Conservation (phyloP, 2,888 invertebrate species). For the Acronicta leporina region DNA sequence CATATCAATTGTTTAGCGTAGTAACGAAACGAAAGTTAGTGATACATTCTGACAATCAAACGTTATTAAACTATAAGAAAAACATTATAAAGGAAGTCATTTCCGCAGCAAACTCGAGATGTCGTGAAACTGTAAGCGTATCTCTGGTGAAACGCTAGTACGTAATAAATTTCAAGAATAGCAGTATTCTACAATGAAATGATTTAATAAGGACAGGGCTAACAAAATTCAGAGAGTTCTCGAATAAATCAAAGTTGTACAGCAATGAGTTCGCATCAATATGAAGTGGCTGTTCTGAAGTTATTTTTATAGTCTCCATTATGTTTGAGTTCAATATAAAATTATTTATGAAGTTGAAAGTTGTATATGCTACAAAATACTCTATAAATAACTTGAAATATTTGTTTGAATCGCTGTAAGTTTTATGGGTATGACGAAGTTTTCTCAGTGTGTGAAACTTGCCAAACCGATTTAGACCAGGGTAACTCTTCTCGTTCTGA, state of each 20-base stretch:
- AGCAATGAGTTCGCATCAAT: slow-evolving; percentile 32
- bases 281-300: slow-evolving; percentile 43
- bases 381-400: slow-evolving; percentile 27
- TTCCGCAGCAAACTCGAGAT: slow-evolving; percentile 10
- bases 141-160: slow-evolving; percentile 32
- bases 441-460: too few relatives aligned
- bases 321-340: slow-evolving; percentile 36
- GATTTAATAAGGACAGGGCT: slow-evolving; percentile 48
- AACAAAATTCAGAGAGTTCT: slow-evolving; percentile 46
- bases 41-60: neutral
- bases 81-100: neutral
- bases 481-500: too few relatives aligned
- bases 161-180: slow-evolving; percentile 47
- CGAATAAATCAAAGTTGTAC: slow-evolving; percentile 50
- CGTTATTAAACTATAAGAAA: neutral
- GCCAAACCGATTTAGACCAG: too few relatives aligned
- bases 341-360: slow-evolving; percentile 43
- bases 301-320: slow-evolving; percentile 44
- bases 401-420: too few relatives aligned
- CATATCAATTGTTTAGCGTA: too few relatives aligned
- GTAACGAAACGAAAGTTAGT: too few relatives aligned
- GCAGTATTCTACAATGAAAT: slow-evolving; percentile 45
- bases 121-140: slow-evolving; percentile 25
- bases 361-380: slow-evolving; percentile 35
- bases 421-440: too few relatives aligned